Evolutionary conservation across 2,888 invertebrate genomes (phyloP).

Genomic region (Heteropelma amictum): DNA sequence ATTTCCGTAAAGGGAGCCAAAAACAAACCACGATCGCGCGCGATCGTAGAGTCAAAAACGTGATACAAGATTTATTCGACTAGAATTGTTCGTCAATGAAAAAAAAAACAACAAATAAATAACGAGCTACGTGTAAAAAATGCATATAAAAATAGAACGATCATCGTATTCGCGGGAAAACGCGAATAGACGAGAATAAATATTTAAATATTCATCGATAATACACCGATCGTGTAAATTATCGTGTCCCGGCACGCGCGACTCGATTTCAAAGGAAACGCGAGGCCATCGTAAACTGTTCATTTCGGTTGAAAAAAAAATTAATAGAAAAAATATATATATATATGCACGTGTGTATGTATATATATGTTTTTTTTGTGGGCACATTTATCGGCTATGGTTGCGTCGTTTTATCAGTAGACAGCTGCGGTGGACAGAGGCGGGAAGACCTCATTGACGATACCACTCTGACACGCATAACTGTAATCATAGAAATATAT

Average conservation of each 20-base stretch:
- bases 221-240: too few relatives aligned
- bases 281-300: slow-evolving; percentile 24
- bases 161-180: neutral
- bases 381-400: slow-evolving; percentile 59
- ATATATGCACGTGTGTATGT: neutral
- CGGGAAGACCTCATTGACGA: slow-evolving; percentile 95
- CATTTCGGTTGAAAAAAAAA: slow-evolving; percentile 37
- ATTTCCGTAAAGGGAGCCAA: neutral
- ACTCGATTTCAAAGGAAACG: too few relatives aligned
- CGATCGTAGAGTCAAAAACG: neutral
- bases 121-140: slow-evolving; percentile 32
- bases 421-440: slow-evolving; percentile 78
- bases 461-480: slow-evolving; percentile 94
- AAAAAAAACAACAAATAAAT: slow-evolving; percentile 5
- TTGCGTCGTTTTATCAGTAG: slow-evolving; percentile 68
- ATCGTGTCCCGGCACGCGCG: too few relatives aligned
- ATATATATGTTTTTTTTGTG: neutral
- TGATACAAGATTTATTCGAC: neutral
- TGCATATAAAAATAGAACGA: slow-evolving; percentile 39
- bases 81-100: slow-evolving; percentile 13
- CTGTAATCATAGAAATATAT: slow-evolving; percentile 86
- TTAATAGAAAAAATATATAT: slow-evolving; percentile 17
- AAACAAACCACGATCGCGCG: neutral
- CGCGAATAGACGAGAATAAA: neutral
- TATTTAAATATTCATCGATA: neutral